These are phyloP conservation scores for Serrognathus titanus DNA, from an alignment of 2,888 invertebrate genomes.

Conservation along the genomic window DNA sequence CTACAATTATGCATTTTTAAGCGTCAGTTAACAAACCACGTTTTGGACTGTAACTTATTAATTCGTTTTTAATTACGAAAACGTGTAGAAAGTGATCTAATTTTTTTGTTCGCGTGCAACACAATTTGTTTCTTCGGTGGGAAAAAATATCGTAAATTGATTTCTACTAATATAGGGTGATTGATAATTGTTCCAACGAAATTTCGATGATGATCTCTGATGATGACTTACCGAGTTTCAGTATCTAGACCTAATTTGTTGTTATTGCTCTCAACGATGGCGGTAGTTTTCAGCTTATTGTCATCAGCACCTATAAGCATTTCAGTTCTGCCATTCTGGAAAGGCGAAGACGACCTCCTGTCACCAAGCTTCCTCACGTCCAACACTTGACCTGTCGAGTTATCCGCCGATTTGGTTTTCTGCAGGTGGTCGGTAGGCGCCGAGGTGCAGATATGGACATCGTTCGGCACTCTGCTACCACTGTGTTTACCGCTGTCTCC, in stretches of 20 bases:
- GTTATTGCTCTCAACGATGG: constrained; percentile 58
- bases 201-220: too few species aligned
- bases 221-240: constrained; percentile 56
- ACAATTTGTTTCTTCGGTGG: too few species aligned
- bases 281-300: constrained; percentile 59
- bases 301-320: constrained; percentile 66
- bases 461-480: constrained; percentile 37
- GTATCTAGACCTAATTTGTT: constrained; percentile 55
- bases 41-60: not conserved
- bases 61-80: too few species aligned
- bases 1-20: not conserved
- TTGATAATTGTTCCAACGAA: too few species aligned
- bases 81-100: too few species aligned
- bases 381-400: constrained; percentile 43
- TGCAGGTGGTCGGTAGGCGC: constrained; percentile 15
- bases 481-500: constrained; percentile 27
- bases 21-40: not conserved
- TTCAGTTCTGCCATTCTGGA: constrained; percentile 72
- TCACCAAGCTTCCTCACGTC: constrained; percentile 51
- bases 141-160: too few species aligned
- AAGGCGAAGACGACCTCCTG: constrained; percentile 56
- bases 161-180: too few species aligned
- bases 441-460: constrained; percentile 31
- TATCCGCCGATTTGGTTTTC: constrained; percentile 19
- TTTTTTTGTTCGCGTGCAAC: too few species aligned